A percentile compares a stretch with the other conserved stretches of the same genome.
Conservation (phyloP, 2,888 invertebrate genomes). For the Melolontha melolontha region DNA sequence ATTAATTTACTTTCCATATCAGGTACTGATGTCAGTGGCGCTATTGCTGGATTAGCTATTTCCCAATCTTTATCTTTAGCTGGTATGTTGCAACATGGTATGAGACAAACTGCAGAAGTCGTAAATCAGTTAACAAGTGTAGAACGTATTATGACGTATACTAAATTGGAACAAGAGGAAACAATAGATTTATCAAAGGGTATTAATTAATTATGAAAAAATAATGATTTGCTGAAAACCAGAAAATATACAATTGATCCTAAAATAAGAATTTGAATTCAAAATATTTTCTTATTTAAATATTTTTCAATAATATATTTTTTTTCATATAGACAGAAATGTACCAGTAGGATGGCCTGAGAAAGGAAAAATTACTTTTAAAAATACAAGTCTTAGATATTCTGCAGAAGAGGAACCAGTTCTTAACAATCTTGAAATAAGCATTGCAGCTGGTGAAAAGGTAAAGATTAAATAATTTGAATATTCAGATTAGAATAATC, state of each 20-base stretch:
- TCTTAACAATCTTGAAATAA: constrained; percentile 77
- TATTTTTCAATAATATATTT: background rate
- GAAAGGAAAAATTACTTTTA: constrained; percentile 74
- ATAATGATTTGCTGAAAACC: too few relatives aligned
- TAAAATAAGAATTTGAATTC: too few relatives aligned
- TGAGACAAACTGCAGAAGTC: constrained; percentile 80
- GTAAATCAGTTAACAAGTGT: constrained; percentile 80
- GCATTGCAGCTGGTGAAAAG: constrained; percentile 77
- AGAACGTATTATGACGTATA: constrained; percentile 82
- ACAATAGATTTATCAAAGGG: constrained; percentile 66
- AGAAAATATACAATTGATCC: too few relatives aligned
- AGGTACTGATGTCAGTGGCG: constrained; percentile 61
- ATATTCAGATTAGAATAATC: too few relatives aligned
- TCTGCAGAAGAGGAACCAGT: constrained; percentile 73
- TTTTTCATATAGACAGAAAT: constrained; percentile 67
- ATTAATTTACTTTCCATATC: constrained; percentile 44
- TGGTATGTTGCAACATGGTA: constrained; percentile 83
- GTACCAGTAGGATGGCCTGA: constrained; percentile 78
- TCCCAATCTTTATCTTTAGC: constrained; percentile 78
- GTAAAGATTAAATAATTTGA: constrained; percentile 59
- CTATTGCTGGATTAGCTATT: constrained; percentile 77
- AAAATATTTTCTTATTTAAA: too few relatives aligned
- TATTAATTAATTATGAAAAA: background rate
- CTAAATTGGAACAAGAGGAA: constrained; percentile 76
- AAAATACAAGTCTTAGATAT: constrained; percentile 76